phyloP scores from a whole-genome alignment of 2,888 invertebrate genomes.

The Ormyrus thymus region DNA sequence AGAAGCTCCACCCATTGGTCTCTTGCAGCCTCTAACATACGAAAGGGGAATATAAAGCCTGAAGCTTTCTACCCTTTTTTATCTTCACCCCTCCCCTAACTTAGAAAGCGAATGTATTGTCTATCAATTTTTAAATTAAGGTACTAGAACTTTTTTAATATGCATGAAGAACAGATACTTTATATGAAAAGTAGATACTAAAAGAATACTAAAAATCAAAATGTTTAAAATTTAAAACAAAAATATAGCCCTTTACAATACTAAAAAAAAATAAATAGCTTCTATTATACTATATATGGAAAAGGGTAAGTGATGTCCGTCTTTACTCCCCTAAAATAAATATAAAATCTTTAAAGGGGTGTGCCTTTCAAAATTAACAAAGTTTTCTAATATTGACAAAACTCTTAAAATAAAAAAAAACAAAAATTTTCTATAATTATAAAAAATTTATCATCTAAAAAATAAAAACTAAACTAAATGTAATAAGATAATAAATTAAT shows the following conservation, averaged over 20 bases:
- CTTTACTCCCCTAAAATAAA: no score
- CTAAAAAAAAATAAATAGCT: no score
- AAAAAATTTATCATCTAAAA: not conserved
- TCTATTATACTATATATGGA: no score
- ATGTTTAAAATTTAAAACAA: not conserved
- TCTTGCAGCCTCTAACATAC: slow-evolving; percentile 48
- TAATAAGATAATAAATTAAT: no score
- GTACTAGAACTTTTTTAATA: not conserved
- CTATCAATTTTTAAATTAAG: slow-evolving; percentile 19
- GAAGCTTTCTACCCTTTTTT: slow-evolving; percentile 52
- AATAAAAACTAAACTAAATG: no score
- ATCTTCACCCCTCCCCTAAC: slow-evolving; percentile 37
- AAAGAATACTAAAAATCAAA: not conserved
- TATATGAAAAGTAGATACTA: not conserved
- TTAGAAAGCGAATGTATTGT: slow-evolving; percentile 29
- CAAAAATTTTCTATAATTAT: no score
- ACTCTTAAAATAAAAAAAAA: no score
- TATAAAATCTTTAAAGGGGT: no score
- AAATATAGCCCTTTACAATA: no score
- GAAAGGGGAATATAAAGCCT: slow-evolving; percentile 58
- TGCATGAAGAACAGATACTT: slow-evolving; percentile 6
- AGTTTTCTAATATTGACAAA: no score
- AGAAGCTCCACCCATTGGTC: slow-evolving; percentile 67
- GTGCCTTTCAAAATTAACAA: no score
- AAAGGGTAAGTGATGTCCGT: no score